Conservation (phyloP, 2,113 vertebrate species). For the Lutjanus erythropterus region DNA sequence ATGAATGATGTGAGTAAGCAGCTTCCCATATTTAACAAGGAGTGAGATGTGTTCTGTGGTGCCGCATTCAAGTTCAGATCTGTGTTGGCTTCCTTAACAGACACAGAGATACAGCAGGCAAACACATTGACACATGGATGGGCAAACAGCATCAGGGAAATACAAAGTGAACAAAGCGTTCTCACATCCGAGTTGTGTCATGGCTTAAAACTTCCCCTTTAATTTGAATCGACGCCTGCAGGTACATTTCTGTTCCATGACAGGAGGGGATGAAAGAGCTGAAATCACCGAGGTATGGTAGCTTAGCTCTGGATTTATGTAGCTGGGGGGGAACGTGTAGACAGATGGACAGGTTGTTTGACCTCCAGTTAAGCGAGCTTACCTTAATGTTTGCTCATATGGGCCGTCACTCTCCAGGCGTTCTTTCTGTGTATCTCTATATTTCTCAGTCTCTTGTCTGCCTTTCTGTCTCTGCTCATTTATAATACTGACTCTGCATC, state of each 20-base stretch:
- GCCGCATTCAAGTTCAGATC: neutral
- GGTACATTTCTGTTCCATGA: neutral
- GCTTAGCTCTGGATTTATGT: neutral
- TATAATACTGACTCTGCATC: neutral
- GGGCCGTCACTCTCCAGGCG: neutral
- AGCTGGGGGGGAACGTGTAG: neutral
- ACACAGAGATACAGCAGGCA: neutral
- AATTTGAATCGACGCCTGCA: neutral
- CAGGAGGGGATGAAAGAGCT: neutral
- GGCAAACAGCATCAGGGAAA: neutral
- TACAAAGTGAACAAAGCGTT: conserved; percentile 12
- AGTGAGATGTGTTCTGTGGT: neutral
- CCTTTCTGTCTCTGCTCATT: neutral
- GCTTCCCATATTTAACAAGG: neutral
- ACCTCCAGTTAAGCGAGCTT: conserved; percentile 3
- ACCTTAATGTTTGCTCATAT: neutral
- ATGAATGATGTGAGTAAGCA: conserved; percentile 25
- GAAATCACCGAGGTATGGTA: conserved; percentile 18
- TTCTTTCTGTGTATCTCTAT: neutral
- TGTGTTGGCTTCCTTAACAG: neutral
- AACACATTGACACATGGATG: too few relatives aligned
- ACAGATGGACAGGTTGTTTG: neutral
- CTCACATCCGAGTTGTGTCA: neutral
- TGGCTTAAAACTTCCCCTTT: neutral
- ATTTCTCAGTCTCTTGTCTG: neutral